Evolutionary conservation across 2,888 invertebrate species (phyloP), one percentile per base, ranked within the genome.

Genomic region (Nemoura dubitans): DNA sequence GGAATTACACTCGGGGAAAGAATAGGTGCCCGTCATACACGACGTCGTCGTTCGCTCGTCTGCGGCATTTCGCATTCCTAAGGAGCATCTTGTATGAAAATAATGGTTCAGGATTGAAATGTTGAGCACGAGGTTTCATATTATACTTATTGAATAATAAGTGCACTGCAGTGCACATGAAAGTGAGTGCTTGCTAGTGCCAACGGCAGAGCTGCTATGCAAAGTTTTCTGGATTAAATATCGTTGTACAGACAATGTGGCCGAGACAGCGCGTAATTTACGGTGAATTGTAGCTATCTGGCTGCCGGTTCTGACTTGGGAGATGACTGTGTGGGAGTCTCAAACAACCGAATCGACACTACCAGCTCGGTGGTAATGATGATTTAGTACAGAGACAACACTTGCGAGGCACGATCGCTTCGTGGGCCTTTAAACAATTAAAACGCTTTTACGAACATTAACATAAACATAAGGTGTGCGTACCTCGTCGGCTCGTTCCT

Each of bases 121-220:
- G 59, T 59, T 59, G 59, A 7, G 59, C 59, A 59, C 59, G 59
- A 59, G 59, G 78, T 78, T 10, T 27, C 5, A 27, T 78, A 78
- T 78, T 78, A 14, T 78, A 78, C 27, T 78, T 26, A 59, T 59
- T 59, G 59, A 59, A 59, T 59, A 59, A 59, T 59, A 59, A 59
- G 59, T 59, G 59, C 59, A 59, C 10, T 10, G 59, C 14, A 59
- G 59, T 59, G 59, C 14, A 21, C 6, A 7, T 21, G 59, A 21
- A 14, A 21, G 59, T 59, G 59, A 21, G 59, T 59, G 59, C 14
- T 1, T 59, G 59, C 21, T 16, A 59, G 59, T 36, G 78, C 78
- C 78, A 78, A 28, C 3, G 78, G 78, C 78, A 78, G 78, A 78
- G 78, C 78, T 27, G n/a, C 78, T 78, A 78, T 78, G 78, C 78